Conservation (phyloP, 92 coral and sea anemone species). For the Epizoanthus ramosus region DNA sequence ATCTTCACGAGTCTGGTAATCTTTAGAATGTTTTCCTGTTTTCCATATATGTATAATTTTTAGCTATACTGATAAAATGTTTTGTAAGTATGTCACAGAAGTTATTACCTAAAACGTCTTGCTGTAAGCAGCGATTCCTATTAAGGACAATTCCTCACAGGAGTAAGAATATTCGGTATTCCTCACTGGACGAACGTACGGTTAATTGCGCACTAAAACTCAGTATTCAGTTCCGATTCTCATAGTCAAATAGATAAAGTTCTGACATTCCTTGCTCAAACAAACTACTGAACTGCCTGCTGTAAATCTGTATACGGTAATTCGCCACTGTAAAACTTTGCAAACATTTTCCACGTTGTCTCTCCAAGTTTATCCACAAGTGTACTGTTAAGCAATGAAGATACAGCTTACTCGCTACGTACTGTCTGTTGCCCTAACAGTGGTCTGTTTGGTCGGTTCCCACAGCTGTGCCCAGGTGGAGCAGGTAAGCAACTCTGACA, state of each 20-base stretch:
- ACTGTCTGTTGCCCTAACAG: not conserved
- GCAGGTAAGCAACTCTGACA: not conserved
- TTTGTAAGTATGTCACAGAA: not conserved
- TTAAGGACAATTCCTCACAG: not conserved
- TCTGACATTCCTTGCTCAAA: no score
- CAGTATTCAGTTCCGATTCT: no score
- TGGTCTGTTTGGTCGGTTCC: not conserved
- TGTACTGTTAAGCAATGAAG: not conserved
- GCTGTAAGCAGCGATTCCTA: not conserved
- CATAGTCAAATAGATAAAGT: no score
- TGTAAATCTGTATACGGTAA: no score
- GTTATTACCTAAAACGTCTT: slow-evolving; percentile 3
- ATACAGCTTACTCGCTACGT: not conserved
- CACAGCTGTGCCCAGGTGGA: not conserved
- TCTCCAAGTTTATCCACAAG: no score
- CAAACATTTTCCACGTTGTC: no score
- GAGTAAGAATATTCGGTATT: not conserved
- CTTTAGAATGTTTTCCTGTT: not conserved
- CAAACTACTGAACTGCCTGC: no score
- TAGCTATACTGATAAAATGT: not conserved
- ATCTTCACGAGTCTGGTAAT: no score
- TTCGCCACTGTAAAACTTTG: no score
- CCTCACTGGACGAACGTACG: no score
- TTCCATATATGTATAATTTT: not conserved
- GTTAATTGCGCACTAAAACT: no score